Percentiles rank a stretch among this genome's conserved stretches.
Evolutionary conservation across 2,113 vertebrate species (phyloP).

Genomic region (Chlamydotis undulata): DNA sequence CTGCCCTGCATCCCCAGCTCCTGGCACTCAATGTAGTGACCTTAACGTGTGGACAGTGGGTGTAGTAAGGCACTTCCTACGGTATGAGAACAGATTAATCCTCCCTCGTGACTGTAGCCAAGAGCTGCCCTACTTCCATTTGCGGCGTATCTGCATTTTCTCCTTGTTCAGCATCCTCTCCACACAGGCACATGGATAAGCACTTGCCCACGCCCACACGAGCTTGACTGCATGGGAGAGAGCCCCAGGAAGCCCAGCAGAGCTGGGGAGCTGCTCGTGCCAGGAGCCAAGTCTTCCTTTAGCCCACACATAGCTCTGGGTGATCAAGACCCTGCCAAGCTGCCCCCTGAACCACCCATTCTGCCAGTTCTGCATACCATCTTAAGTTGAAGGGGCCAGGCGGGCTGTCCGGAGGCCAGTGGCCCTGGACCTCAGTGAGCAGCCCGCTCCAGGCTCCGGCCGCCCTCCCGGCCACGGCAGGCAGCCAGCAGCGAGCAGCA

Average conservation of each 20-base stretch:
- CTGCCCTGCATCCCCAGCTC: neutral
- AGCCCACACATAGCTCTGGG: rapidly evolving
- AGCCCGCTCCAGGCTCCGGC: neutral
- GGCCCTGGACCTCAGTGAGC: neutral
- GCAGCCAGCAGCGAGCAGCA: neutral
- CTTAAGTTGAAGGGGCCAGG: rapidly evolving
- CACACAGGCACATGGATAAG: neutral
- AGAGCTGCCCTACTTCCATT: neutral
- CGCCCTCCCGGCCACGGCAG: rapidly evolving
- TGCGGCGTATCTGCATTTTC: neutral
- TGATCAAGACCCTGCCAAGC: neutral
- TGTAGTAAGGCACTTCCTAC: neutral
- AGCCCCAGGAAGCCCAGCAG: neutral
- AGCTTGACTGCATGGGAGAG: neutral
- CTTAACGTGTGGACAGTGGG: neutral
- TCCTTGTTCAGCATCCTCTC: neutral
- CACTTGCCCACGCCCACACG: neutral
- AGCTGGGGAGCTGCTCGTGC: neutral
- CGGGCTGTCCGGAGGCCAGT: rapidly evolving
- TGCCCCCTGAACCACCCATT: rapidly evolving
- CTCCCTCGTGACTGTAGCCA: neutral
- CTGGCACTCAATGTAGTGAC: neutral
- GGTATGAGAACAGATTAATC: neutral
- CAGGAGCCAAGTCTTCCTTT: neutral
- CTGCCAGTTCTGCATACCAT: neutral